A percentile compares a stretch with the other conserved stretches of the same genome.
Evolutionary conservation across 1,140 invertebrate species (phyloP).

Genomic region (Scaptomyza pallida): DNA sequence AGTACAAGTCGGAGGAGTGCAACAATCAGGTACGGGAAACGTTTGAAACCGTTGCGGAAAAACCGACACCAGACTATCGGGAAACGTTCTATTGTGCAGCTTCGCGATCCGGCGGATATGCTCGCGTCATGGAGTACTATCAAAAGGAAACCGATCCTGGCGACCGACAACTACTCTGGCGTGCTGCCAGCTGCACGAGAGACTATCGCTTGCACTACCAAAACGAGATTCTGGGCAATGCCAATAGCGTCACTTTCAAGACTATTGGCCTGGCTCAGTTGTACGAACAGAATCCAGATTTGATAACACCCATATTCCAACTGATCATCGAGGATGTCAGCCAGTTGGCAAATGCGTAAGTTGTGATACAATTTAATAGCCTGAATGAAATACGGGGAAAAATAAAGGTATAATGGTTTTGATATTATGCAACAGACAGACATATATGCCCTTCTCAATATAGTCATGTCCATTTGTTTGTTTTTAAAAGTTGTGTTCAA

Average conservation of each 20-base stretch:
- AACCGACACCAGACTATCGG: constrained; percentile 85
- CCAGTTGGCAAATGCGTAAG: constrained; percentile 52
- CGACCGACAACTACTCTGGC: constrained; percentile 51
- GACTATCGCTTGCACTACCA: constrained; percentile 40
- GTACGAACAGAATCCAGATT: constrained; percentile 79
- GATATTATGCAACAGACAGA: too few species aligned
- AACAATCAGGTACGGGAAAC: constrained; percentile 48
- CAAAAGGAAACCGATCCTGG: constrained; percentile 27
- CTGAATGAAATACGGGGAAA: too few species aligned
- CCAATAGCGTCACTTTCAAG: constrained; percentile 33
- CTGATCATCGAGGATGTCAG: constrained; percentile 50
- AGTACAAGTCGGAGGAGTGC: constrained; percentile 84
- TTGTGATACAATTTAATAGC: too few species aligned
- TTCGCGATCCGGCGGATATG: constrained; percentile 77
- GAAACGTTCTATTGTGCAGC: constrained; percentile 86
- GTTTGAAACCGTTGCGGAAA: constrained; percentile 13
- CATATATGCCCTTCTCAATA: too few species aligned
- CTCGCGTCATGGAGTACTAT: constrained; percentile 13
- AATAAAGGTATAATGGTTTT: too few species aligned
- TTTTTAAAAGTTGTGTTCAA: too few species aligned
- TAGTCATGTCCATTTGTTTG: too few species aligned
- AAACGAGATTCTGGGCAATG: constrained; percentile 32
- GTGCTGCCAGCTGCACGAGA: constrained; percentile 57
- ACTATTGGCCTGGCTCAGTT: constrained; percentile 76
- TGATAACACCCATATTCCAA: constrained; percentile 66